Conservation (phyloP, 2,888 invertebrate species). For the Tinea pellionella region DNA sequence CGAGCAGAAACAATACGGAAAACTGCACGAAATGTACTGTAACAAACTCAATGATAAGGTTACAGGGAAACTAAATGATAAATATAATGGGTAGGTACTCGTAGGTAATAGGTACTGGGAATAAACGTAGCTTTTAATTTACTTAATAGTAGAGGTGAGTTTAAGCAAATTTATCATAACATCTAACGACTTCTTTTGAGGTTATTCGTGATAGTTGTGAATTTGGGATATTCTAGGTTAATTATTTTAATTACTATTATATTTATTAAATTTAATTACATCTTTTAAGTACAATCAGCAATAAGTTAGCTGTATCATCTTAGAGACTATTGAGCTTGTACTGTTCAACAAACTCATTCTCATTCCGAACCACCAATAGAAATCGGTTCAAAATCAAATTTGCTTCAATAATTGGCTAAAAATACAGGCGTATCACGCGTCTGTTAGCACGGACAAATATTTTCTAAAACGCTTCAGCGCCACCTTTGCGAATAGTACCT, state of each 20-base stretch:
- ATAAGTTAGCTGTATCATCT: too few species aligned
- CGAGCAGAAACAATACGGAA: slow-evolving; percentile 48
- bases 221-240: neutral
- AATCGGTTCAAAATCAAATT: too few species aligned
- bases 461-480: too few species aligned
- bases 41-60: slow-evolving; percentile 15
- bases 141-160: neutral
- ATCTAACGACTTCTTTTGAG: neutral
- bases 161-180: neutral
- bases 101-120: neutral
- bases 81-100: neutral
- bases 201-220: neutral
- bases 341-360: too few species aligned
- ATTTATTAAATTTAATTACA: too few species aligned
- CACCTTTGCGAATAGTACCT: too few species aligned
- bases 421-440: too few species aligned
- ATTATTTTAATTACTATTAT: neutral
- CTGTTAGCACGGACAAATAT: too few species aligned
- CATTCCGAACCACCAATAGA: too few species aligned
- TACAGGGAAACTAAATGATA: slow-evolving; percentile 38
- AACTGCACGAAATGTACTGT: slow-evolving; percentile 47
- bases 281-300: too few species aligned
- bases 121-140: neutral
- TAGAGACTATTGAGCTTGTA: too few species aligned
- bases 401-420: too few species aligned